phyloP scores from a whole-genome alignment of 2,888 invertebrate species.

The Callyntrura guangdongensis region DNA sequence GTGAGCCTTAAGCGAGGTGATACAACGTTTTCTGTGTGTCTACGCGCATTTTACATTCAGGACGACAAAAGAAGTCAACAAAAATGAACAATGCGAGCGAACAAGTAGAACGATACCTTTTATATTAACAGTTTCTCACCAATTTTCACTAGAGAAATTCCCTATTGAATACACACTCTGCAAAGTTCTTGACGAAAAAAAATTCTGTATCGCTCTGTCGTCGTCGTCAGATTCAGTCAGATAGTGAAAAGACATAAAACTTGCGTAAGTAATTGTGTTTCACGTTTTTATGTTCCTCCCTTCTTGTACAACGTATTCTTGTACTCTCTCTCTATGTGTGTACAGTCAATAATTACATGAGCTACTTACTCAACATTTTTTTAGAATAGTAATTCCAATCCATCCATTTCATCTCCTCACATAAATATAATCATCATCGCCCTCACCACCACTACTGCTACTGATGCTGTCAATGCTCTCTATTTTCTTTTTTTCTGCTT shows the following conservation, averaged over 20 bases:
- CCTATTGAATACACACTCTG: background rate
- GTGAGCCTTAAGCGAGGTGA: constrained; percentile 29
- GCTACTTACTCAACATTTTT: constrained; percentile 65
- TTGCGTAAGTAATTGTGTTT: constrained; percentile 74
- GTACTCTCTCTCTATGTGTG: background rate
- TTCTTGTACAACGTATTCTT: constrained; percentile 18
- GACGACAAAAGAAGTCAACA: constrained; percentile 38
- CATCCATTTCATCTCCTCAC: constrained; percentile 54
- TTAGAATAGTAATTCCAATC: constrained; percentile 46
- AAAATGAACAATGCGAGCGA: constrained; percentile 39
- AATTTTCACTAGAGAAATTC: constrained; percentile 41
- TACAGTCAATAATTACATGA: constrained; percentile 62
- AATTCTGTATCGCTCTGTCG: background rate
- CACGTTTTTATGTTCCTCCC: constrained; percentile 60
- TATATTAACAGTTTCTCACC: background rate
- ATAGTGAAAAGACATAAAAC: constrained; percentile 57
- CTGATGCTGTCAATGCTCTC: constrained; percentile 39
- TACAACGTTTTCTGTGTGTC: background rate
- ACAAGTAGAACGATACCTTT: constrained; percentile 39
- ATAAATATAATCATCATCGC: constrained; percentile 42
- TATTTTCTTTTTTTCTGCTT: constrained; percentile 46
- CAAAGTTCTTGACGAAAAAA: constrained; percentile 51
- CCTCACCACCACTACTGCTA: background rate
- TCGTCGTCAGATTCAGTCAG: constrained; percentile 39
- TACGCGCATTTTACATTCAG: background rate